These are phyloP conservation scores for Zygogramma bicolorata DNA, from an alignment of 2,888 invertebrate species.

Conservation along the genomic window DNA sequence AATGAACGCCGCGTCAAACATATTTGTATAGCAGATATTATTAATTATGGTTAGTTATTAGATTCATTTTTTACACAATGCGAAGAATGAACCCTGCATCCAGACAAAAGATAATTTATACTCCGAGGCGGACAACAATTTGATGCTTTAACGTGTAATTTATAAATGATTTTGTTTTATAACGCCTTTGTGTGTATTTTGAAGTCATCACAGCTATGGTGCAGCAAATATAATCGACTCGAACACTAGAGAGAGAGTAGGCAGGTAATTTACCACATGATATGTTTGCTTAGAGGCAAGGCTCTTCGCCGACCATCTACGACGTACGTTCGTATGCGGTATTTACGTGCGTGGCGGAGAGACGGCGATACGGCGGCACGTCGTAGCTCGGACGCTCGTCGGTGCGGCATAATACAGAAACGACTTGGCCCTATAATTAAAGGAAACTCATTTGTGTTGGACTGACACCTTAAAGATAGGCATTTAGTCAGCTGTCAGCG, in stretches of 20 bases:
- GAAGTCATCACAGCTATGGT: slow-evolving; percentile 57
- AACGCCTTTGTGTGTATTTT: slow-evolving; percentile 51
- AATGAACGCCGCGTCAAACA: slow-evolving; percentile 40
- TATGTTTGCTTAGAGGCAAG: slow-evolving; percentile 68
- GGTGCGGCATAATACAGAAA: slow-evolving; percentile 64
- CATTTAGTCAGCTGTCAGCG: slow-evolving; percentile 69
- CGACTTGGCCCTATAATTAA: slow-evolving; percentile 67
- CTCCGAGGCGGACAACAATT: slow-evolving; percentile 67
- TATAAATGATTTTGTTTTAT: slow-evolving; percentile 68
- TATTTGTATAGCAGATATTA: slow-evolving; percentile 45
- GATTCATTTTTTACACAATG: slow-evolving; percentile 45
- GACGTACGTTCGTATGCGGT: slow-evolving; percentile 8
- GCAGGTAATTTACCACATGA: slow-evolving; percentile 68
- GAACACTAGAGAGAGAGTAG: slow-evolving; percentile 62
- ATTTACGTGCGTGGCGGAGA: slow-evolving; percentile 37
- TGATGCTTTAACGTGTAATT: slow-evolving; percentile 67
- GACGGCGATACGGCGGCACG: slow-evolving; percentile 38
- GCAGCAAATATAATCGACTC: slow-evolving; percentile 58
- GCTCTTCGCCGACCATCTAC: slow-evolving; percentile 50
- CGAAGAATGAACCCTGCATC: slow-evolving; percentile 34
- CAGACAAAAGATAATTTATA: slow-evolving; percentile 64
- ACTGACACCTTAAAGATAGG: slow-evolving; percentile 69
- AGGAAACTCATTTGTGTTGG: slow-evolving; percentile 68
- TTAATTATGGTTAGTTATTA: slow-evolving; percentile 45
- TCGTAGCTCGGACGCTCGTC: slow-evolving; percentile 47